phyloP scores from a whole-genome alignment of 2,888 invertebrate genomes.

The Sepioteuthis lessoniana region DNA sequence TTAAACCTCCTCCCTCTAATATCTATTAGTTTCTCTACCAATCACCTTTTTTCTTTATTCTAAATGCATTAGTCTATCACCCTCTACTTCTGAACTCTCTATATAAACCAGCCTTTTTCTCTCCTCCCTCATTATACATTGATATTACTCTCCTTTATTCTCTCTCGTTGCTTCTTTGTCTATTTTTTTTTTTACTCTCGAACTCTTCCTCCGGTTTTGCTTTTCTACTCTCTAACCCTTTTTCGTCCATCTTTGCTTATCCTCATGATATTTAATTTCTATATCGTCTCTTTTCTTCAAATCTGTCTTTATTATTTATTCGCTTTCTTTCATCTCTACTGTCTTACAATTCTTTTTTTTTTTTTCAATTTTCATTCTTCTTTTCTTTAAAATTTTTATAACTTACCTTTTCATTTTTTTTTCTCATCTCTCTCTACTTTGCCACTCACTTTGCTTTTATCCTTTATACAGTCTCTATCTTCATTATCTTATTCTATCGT shows the following conservation, averaged over 20 bases:
- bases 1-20: not conserved
- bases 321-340: not conserved
- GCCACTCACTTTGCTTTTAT: not conserved
- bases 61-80: not conserved
- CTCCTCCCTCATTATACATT: not conserved
- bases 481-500: not conserved
- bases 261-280: not conserved
- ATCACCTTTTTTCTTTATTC: not conserved
- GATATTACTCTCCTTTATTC: not conserved
- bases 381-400: too few relatives aligned
- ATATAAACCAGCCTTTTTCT: not conserved
- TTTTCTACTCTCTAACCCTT: constrained; percentile 23
- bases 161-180: not conserved
- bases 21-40: not conserved
- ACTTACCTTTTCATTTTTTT: too few relatives aligned
- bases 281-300: not conserved
- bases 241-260: not conserved
- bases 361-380: too few relatives aligned
- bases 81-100: constrained; percentile 16
- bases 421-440: not conserved
- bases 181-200: not conserved
- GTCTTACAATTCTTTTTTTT: not conserved
- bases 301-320: not conserved
- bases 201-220: constrained; percentile 8
- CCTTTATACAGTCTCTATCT: not conserved